phyloP scores from a whole-genome alignment of 1,140 invertebrate species.

The Lamellibrachia luymesi region DNA sequence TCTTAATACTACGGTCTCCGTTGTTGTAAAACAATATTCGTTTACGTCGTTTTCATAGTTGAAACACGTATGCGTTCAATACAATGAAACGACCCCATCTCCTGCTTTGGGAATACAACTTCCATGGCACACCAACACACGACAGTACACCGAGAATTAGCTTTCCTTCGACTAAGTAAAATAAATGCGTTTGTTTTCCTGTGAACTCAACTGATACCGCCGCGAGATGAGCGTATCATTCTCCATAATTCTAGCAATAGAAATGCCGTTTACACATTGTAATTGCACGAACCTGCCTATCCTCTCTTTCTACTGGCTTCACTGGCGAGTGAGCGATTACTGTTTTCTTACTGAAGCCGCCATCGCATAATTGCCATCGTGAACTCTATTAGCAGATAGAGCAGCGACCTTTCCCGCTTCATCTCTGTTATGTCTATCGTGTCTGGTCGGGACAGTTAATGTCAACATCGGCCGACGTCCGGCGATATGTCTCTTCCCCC shows the following conservation, averaged over 20 bases:
- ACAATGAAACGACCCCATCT: not conserved
- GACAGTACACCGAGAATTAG: not conserved
- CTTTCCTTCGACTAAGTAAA: not conserved
- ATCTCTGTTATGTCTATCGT: not conserved
- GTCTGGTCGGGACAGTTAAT: not conserved
- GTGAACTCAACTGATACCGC: not conserved
- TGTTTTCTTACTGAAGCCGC: not conserved
- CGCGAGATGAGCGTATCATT: not conserved
- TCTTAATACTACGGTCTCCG: too few species aligned
- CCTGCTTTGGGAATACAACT: not conserved
- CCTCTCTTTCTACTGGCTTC: not conserved
- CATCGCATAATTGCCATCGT: not conserved
- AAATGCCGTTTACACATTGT: not conserved
- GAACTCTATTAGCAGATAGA: not conserved
- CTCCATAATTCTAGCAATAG: not conserved
- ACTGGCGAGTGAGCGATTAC: not conserved
- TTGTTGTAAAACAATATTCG: too few species aligned
- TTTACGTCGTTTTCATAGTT: too few species aligned
- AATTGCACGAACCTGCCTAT: not conserved
- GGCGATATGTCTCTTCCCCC: not conserved
- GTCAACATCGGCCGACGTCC: not conserved
- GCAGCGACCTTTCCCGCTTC: not conserved
- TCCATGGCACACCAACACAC: not conserved
- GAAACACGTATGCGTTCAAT: too few species aligned
- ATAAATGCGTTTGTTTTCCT: not conserved